Conservation (phyloP, 2,888 invertebrate genomes). For the Perizoma flavofasciatum region DNA sequence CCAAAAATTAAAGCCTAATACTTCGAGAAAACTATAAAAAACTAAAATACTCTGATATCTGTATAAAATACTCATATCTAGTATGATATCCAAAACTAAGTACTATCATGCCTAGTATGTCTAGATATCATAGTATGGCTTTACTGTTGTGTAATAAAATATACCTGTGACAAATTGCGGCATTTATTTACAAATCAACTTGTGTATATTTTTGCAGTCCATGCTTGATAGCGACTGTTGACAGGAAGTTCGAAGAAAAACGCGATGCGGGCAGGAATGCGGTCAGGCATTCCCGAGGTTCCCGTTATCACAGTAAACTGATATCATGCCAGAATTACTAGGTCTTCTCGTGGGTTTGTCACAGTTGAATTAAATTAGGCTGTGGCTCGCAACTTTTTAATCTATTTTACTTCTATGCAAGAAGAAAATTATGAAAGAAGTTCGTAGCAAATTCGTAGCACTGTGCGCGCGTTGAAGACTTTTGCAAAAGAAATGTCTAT, state of each 20-base stretch:
- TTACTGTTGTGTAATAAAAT: no score
- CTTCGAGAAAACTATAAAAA: no score
- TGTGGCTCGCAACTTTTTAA: background rate
- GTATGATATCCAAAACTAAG: no score
- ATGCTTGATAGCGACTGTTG: conserved; percentile 13
- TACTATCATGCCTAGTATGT: no score
- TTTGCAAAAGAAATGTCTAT: conserved; percentile 3
- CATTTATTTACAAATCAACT: no score
- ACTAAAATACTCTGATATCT: no score
- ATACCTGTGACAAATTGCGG: no score
- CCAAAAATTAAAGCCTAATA: no score
- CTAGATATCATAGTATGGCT: no score
- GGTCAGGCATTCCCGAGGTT: conserved; percentile 26
- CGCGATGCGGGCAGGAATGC: conserved; percentile 26
- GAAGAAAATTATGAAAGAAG: background rate
- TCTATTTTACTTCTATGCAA: no score
- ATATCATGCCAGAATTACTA: conserved; percentile 19
- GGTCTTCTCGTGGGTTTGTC: conserved; percentile 24
- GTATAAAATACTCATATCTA: no score
- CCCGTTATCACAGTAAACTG: conserved; percentile 29
- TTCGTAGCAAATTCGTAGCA: conserved; percentile 19
- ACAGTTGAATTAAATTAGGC: conserved; percentile 3
- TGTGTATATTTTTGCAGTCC: no score
- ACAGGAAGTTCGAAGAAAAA: conserved; percentile 26
- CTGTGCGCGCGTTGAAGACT: conserved; percentile 20